These are phyloP conservation scores for Macrosiphum euphorbiae DNA, from an alignment of 2,888 invertebrate species.

Conservation along the genomic window DNA sequence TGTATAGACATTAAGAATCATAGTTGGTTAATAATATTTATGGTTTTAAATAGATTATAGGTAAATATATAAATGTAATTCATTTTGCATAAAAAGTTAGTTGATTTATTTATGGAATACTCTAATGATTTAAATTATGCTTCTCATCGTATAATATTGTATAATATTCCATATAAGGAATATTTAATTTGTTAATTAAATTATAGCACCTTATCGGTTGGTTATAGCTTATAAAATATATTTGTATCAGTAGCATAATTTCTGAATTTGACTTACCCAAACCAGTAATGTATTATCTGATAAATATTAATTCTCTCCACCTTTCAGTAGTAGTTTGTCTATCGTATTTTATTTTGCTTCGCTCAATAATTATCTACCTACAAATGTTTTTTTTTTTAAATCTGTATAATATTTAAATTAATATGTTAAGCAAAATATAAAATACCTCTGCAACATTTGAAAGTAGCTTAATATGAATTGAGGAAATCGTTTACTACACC, in stretches of 20 bases:
- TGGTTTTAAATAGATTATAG: background rate
- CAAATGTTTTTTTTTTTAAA: background rate
- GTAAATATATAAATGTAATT: background rate
- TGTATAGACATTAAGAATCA: too few species aligned
- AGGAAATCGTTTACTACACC: background rate
- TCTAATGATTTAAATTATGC: background rate
- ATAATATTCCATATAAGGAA: background rate
- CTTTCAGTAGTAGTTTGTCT: background rate
- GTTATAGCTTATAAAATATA: background rate
- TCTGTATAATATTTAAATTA: conserved; percentile 17
- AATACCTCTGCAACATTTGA: background rate
- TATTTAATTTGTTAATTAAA: background rate
- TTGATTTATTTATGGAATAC: background rate
- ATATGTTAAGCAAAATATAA: background rate
- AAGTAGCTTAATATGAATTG: background rate
- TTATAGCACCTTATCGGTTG: background rate
- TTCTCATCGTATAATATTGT: background rate
- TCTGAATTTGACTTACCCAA: background rate
- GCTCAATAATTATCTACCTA: background rate
- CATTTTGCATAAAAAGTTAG: background rate
- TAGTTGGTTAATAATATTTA: background rate
- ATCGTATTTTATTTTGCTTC: background rate
- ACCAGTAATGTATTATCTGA: background rate
- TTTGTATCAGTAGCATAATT: background rate
- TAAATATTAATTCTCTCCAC: background rate